Evolutionary conservation across 2,797 vertebrate genomes (phyloP), one percentile per base, ranked within the genome.

Genomic region (Pantherophis alleghaniensis): DNA sequence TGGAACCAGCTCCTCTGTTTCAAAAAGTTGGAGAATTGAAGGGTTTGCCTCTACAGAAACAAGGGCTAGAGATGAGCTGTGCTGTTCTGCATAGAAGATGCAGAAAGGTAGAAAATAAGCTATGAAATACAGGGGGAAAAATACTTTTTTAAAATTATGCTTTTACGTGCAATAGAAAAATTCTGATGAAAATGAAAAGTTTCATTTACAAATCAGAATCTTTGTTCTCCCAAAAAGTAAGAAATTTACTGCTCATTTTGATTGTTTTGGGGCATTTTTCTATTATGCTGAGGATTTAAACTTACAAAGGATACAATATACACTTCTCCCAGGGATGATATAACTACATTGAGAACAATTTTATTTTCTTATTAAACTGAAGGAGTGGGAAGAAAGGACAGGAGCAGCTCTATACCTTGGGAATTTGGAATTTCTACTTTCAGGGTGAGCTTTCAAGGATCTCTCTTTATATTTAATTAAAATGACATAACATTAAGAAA

Each of bases 211-310:
- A 86, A 37, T 10, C 24, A 37, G 55, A 42, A 74, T 28, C 53
- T 12, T 26, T 26, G 7, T 13, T 86, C 51, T 88, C 79, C 90
- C 94, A 51, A 91, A 42, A 93, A 18, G 66, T 7, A 0, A 47
- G 92, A 53, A 95, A 94, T 57, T 95, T 95, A 93, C 92, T 93
- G 95, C 92, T 96, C 93, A 74, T 6, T 93, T 94, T 91, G 94
- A 74, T 96, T 96, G 61, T 87, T 7, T 90, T 93, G 86, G 79
- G 63, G 92, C 3, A 90, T 93, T 53, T 92, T 86, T 22, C 20
- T 59, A 28, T 87, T 74, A 22, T 90, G 90, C 74, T 18, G 63
- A 91, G 61, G 3, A 93, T 87, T 91, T 91, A 92, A 96, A 95
- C 94, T 18, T 18, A 92, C 24, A 63, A 37, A 90, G 61, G 11